A percentile compares a stretch with the other conserved stretches of the same genome.
These are phyloP conservation scores for Limnephilus auricula DNA, from an alignment of 2,888 invertebrate species.

Conservation along the genomic window DNA sequence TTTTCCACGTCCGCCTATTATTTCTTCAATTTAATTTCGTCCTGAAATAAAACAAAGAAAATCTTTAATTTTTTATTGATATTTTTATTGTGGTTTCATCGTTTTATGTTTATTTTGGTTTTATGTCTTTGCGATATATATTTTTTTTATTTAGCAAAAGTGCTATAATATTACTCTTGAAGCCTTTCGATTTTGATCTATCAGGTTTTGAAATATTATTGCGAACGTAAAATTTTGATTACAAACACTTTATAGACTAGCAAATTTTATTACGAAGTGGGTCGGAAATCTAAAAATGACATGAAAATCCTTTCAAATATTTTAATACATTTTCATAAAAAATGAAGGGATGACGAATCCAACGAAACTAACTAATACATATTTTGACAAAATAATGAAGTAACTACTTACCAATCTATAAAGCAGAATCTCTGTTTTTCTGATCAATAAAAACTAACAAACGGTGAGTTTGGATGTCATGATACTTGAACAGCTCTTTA, in stretches of 20 bases:
- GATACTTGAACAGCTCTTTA: neutral
- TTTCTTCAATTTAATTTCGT: slow-evolving; percentile 33
- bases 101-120: slow-evolving; percentile 24
- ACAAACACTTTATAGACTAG: neutral
- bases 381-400: neutral
- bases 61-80: neutral
- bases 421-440: neutral
- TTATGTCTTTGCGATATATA: neutral
- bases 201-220: neutral
- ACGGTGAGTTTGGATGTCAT: neutral
- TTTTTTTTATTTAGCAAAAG: neutral
- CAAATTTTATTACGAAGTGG: neutral
- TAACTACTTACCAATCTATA: neutral
- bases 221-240: neutral
- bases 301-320: neutral
- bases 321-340: neutral
- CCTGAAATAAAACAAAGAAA: slow-evolving; percentile 7
- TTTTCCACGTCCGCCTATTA: neutral
- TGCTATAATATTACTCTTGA: neutral
- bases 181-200: neutral
- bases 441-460: neutral
- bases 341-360: neutral
- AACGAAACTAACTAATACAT: neutral
- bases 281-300: neutral
- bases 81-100: slow-evolving; percentile 20